phyloP scores from a whole-genome alignment of 1,140 invertebrate genomes.

The Orchesella cincta region DNA sequence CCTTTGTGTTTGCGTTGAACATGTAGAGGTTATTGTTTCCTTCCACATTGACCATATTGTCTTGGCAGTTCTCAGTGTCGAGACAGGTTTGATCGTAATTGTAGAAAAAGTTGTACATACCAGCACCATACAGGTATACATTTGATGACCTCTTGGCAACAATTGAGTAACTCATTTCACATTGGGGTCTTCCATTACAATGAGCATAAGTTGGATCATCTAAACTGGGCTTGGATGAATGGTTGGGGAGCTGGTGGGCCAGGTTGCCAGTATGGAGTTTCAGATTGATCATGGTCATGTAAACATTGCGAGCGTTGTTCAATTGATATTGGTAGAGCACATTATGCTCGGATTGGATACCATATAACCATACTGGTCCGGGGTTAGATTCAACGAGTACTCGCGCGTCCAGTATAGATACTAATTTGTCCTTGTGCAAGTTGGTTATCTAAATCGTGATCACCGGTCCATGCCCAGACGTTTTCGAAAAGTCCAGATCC shows the following conservation, averaged over 20 bases:
- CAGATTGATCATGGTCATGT: slow-evolving; percentile 50
- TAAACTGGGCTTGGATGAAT: slow-evolving; percentile 35
- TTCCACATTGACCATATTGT: slow-evolving; percentile 41
- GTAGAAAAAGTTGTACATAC: slow-evolving; percentile 49
- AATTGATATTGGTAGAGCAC: slow-evolving; percentile 48
- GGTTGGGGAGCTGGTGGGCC: slow-evolving; percentile 44
- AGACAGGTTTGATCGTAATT: slow-evolving; percentile 49
- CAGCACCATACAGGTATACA: slow-evolving; percentile 47
- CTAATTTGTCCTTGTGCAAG: slow-evolving; percentile 42
- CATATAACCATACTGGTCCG: slow-evolving; percentile 47
- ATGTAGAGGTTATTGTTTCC: slow-evolving; percentile 37
- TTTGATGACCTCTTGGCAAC: slow-evolving; percentile 20
- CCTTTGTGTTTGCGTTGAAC: slow-evolving; percentile 48
- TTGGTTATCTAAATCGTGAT: slow-evolving; percentile 47
- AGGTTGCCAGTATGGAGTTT: slow-evolving; percentile 43
- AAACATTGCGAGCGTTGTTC: slow-evolving; percentile 41
- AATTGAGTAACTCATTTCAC: slow-evolving; percentile 39
- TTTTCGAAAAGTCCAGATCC: slow-evolving; percentile 44
- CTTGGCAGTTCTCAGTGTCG: slow-evolving; percentile 44
- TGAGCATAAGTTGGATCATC: slow-evolving; percentile 44
- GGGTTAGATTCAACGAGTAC: slow-evolving; percentile 41
- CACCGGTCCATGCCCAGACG: slow-evolving; percentile 50
- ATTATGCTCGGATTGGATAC: slow-evolving; percentile 49
- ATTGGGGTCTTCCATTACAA: slow-evolving; percentile 33
- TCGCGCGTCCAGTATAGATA: slow-evolving; percentile 44